A percentile compares a stretch with the other conserved stretches of the same genome.
Evolutionary conservation across 2,888 invertebrate species (phyloP).

Genomic region (Neoaliturus tenellus): DNA sequence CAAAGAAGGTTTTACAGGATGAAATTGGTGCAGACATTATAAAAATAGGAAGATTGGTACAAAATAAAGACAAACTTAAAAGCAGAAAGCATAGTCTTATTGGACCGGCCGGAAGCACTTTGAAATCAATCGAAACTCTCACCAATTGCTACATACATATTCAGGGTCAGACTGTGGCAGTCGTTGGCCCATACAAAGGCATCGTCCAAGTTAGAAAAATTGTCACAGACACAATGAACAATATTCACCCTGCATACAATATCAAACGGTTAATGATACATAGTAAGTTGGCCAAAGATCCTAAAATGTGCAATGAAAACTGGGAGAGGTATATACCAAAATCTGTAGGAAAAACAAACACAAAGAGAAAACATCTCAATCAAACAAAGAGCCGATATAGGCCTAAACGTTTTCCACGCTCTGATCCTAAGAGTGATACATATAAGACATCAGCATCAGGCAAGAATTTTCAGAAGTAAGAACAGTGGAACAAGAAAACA

Average conservation of each 20-base stretch:
- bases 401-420: no score
- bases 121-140: constrained; percentile 97
- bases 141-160: constrained; percentile 98
- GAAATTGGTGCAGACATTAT: constrained; percentile 96
- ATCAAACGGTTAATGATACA: constrained; percentile 99
- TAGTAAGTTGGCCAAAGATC: constrained; percentile 95
- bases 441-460: no score
- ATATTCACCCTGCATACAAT: constrained; percentile 99
- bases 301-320: constrained; percentile 92
- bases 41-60: constrained; percentile 93
- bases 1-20: constrained; percentile 90
- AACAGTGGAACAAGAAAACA: no score
- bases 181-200: constrained; percentile 97
- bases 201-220: constrained; percentile 84
- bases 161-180: constrained; percentile 98
- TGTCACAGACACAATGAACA: constrained; percentile 98
- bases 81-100: constrained; percentile 96
- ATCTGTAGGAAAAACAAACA: no score
- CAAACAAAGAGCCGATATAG: no score
- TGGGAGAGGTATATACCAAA: constrained; percentile 98
- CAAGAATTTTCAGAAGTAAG: no score
- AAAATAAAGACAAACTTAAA: constrained; percentile 95
- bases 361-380: no score
- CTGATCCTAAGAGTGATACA: no score
- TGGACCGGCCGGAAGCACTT: constrained; percentile 98